Conservation (phyloP, 2,888 invertebrate species). For the Agrilus biguttatus region DNA sequence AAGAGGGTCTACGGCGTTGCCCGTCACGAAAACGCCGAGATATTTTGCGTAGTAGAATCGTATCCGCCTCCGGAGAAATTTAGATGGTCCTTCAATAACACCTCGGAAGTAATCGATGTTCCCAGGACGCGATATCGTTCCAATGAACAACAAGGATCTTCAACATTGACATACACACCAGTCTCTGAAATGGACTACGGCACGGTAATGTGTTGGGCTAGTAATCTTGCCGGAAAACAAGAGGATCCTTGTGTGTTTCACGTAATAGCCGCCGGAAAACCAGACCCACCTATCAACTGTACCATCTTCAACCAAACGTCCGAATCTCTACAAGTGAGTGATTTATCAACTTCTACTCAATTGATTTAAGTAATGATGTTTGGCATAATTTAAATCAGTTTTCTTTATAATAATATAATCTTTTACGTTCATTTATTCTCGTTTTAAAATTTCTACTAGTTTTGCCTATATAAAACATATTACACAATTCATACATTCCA, state of each 20-base stretch:
- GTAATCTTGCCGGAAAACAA: constrained; percentile 56
- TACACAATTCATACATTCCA: too few relatives aligned
- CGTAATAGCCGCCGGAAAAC: constrained; percentile 60
- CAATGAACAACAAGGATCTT: constrained; percentile 38
- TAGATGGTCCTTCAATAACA: constrained; percentile 83
- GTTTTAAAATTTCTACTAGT: too few relatives aligned
- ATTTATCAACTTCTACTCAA: too few relatives aligned
- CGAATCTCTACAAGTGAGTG: constrained; percentile 44
- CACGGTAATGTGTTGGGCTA: constrained; percentile 58
- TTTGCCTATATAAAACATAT: too few relatives aligned
- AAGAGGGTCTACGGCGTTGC: constrained; percentile 74
- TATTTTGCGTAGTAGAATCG: constrained; percentile 72
- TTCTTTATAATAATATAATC: too few relatives aligned
- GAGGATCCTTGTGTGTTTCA: constrained; percentile 60
- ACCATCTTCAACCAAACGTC: constrained; percentile 64
- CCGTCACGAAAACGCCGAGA: constrained; percentile 62
- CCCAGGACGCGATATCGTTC: constrained; percentile 49
- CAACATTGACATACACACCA: constrained; percentile 63
- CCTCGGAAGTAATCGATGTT: constrained; percentile 66
- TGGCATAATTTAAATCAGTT: too few relatives aligned
- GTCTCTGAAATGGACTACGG: constrained; percentile 63
- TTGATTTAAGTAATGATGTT: too few relatives aligned
- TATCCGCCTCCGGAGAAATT: constrained; percentile 71
- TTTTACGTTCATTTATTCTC: too few relatives aligned
- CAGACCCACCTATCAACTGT: constrained; percentile 66